Evolutionary conservation across 2,888 invertebrate genomes (phyloP).

Genomic region (Trissonchulus latispiculum): DNA sequence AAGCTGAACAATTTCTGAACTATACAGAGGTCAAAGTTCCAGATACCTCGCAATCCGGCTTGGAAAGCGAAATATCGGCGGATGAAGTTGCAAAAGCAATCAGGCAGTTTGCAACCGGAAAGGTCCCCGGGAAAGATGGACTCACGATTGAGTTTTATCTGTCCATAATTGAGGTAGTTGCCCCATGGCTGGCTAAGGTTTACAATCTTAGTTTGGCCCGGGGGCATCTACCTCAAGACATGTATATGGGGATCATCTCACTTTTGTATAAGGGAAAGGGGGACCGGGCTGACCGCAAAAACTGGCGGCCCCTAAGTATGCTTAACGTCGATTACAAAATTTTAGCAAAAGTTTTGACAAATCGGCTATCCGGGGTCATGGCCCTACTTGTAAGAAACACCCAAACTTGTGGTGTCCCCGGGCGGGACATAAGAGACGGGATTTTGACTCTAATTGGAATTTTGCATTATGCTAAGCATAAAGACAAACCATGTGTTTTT

Average conservation of each 20-base stretch:
- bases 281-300: background rate
- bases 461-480: background rate
- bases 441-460: background rate
- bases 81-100: slow-evolving; percentile 1
- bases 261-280: background rate
- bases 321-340: background rate
- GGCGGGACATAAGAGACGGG: background rate
- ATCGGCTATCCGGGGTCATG: background rate
- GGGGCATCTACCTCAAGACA: background rate
- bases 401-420: background rate
- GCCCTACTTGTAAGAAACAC: background rate
- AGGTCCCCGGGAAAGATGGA: background rate
- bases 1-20: background rate
- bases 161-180: background rate
- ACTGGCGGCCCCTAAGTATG: slow-evolving; percentile 3
- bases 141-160: background rate
- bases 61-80: background rate
- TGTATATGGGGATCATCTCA: background rate
- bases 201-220: background rate
- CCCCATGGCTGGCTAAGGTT: background rate
- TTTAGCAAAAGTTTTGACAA: background rate
- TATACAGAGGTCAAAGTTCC: background rate
- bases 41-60: background rate
- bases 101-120: background rate
- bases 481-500: background rate